Percentiles rank a stretch among this genome's conserved stretches.
phyloP scores from a whole-genome alignment of 2,888 invertebrate species.

The Ariolimax columbianus region DNA sequence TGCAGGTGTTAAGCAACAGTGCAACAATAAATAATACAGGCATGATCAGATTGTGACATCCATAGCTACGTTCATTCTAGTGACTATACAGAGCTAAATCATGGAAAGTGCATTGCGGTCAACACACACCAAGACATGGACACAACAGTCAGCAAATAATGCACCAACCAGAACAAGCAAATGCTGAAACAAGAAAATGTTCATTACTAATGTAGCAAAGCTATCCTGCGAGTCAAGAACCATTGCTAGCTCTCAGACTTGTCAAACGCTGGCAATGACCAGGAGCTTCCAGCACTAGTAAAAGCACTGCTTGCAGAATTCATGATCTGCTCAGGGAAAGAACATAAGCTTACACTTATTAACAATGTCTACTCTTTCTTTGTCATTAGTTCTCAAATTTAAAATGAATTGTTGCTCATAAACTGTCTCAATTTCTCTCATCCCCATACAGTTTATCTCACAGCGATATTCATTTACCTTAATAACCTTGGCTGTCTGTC shows the following conservation, averaged over 20 bases:
- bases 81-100: background rate
- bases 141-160: background rate
- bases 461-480: too few relatives aligned
- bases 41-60: background rate
- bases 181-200: background rate
- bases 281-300: slow-evolving; percentile 58
- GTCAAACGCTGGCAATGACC: slow-evolving; percentile 60
- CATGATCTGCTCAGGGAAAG: slow-evolving; percentile 55
- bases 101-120: background rate
- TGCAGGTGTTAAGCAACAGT: background rate
- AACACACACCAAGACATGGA: background rate
- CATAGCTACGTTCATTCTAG: background rate
- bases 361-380: background rate
- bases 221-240: background rate
- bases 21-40: background rate
- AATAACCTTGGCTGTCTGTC: too few relatives aligned
- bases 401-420: too few relatives aligned
- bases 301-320: slow-evolving; percentile 53
- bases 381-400: too few relatives aligned
- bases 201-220: slow-evolving; percentile 12
- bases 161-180: slow-evolving; percentile 22
- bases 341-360: background rate
- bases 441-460: too few relatives aligned
- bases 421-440: too few relatives aligned
- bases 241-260: slow-evolving; percentile 58